phyloP scores from a whole-genome alignment of 2,888 invertebrate species.

The Scaptomyza tumidula region DNA sequence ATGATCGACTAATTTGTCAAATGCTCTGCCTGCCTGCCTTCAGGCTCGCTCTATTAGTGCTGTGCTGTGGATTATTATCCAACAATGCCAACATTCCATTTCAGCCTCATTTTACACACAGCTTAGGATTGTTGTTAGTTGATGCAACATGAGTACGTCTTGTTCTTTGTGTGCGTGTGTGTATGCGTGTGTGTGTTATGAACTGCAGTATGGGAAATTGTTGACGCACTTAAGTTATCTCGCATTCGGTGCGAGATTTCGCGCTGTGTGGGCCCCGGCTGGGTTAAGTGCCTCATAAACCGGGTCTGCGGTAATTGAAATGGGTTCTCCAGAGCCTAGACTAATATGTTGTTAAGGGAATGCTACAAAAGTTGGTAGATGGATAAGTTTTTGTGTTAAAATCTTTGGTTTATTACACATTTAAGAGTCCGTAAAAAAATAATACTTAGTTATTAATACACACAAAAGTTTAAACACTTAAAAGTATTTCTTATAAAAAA shows the following conservation, averaged over 20 bases:
- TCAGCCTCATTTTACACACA: constrained; percentile 26
- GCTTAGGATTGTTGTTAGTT: constrained; percentile 9
- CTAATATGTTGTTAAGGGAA: constrained; percentile 4
- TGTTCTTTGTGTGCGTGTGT: constrained; percentile 6
- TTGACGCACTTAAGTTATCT: constrained; percentile 36
- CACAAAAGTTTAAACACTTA: too few relatives aligned
- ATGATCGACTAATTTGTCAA: constrained; percentile 72
- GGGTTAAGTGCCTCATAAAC: constrained; percentile 55
- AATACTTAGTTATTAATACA: too few relatives aligned
- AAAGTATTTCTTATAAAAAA: too few relatives aligned
- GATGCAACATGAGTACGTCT: constrained; percentile 15
- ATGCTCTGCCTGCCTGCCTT: constrained; percentile 23
- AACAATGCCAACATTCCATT: constrained; percentile 43
- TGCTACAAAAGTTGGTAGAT: neutral
- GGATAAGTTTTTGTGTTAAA: neutral
- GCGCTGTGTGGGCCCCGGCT: constrained; percentile 55
- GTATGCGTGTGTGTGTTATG: constrained; percentile 13
- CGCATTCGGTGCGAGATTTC: constrained; percentile 56
- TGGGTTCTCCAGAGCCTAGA: constrained; percentile 17
- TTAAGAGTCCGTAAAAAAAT: too few relatives aligned
- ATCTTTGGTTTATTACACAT: neutral
- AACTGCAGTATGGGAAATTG: constrained; percentile 35
- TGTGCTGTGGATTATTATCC: constrained; percentile 48
- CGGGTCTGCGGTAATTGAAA: constrained; percentile 51
- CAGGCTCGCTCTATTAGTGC: constrained; percentile 23